Percentiles rank a stretch among this genome's conserved stretches.
Conservation (phyloP, 2,113 vertebrate species). For the Centropus bengalensis region DNA sequence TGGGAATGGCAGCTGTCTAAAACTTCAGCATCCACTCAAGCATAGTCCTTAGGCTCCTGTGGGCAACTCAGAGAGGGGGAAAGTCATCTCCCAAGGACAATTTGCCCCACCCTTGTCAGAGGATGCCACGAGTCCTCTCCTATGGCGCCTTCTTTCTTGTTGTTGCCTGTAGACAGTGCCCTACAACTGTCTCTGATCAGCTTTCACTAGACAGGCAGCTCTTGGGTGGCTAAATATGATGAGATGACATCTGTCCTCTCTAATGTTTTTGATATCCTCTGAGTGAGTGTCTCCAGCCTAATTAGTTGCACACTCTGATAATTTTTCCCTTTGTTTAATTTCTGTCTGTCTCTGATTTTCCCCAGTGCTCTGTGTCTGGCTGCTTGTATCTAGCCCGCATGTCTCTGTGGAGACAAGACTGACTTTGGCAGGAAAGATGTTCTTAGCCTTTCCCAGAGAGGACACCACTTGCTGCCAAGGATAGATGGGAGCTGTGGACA, state of each 20-base stretch:
- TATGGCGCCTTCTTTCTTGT: not conserved
- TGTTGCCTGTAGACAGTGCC: not conserved
- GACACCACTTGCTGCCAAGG: not conserved
- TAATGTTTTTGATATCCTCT: not conserved
- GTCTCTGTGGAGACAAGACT: not conserved
- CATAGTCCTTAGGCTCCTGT: not conserved
- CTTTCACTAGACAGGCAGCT: not conserved
- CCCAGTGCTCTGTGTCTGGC: not conserved
- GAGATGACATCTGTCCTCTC: not conserved
- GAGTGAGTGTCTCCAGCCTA: not conserved
- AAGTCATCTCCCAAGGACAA: not conserved
- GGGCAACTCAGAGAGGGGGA: not conserved
- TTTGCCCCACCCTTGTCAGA: not conserved
- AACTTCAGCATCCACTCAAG: not conserved
- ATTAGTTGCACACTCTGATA: not conserved
- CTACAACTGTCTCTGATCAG: not conserved
- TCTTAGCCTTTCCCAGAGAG: not conserved
- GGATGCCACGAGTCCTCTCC: not conserved
- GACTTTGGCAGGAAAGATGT: not conserved
- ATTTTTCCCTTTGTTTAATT: not conserved
- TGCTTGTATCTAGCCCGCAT: not conserved
- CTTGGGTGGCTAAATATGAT: not conserved
- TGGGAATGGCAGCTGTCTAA: not conserved
- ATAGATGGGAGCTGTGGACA: not conserved
- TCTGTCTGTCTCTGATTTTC: not conserved